phyloP scores from a whole-genome alignment of 2,797 vertebrate genomes.

The Kryptopterus vitreolus region DNA sequence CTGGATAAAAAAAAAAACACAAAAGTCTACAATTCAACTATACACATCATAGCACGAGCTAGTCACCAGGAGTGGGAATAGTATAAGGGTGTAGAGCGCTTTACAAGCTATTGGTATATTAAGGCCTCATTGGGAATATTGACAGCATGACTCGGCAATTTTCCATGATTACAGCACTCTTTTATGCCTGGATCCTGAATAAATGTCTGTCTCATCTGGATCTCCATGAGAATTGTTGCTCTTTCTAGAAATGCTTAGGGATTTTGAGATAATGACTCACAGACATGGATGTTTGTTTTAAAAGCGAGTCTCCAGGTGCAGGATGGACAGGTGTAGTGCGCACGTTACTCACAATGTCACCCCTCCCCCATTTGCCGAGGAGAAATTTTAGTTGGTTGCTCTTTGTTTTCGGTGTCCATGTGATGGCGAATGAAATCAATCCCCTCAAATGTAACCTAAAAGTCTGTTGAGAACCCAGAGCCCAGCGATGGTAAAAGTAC shows the following conservation, averaged over 20 bases:
- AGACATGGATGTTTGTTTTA: conserved; percentile 28
- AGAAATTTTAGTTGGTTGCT: not conserved
- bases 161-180: not conserved
- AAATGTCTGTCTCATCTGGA: not conserved
- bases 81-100: not conserved
- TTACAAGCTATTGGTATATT: conserved; percentile 16
- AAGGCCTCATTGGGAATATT: conserved; percentile 15
- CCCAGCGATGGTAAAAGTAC: too few species aligned
- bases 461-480: too few species aligned
- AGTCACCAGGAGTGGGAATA: not conserved
- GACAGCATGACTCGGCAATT: conserved; percentile 12
- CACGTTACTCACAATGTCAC: conserved; percentile 12
- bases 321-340: conserved; percentile 18
- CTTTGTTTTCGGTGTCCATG: not conserved
- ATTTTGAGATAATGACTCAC: not conserved
- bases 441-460: not conserved
- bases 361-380: not conserved
- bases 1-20: conserved; percentile 2
- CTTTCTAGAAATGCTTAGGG: conserved; percentile 3
- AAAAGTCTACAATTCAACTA: not conserved
- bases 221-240: not conserved
- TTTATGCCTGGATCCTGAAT: not conserved
- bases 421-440: not conserved
- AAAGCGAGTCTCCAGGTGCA: conserved; percentile 18
- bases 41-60: not conserved